Conservation (phyloP, 2,888 invertebrate genomes). For the Pyrrhosoma nymphula region DNA sequence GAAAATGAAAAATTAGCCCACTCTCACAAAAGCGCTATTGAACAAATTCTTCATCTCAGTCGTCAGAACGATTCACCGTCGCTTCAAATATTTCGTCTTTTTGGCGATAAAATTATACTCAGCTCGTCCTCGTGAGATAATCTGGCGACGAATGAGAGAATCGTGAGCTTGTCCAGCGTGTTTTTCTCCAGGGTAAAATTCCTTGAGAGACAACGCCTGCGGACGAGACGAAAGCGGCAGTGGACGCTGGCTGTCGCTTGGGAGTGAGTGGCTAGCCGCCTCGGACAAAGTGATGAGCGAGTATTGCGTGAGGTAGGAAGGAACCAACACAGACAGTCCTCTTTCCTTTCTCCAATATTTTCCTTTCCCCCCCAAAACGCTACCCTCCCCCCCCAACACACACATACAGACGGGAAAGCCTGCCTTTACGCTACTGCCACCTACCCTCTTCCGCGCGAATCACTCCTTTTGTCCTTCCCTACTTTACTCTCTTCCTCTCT, state of each 20-base stretch:
- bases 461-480: slow-evolving; percentile 37
- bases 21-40: no score
- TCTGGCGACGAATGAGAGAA: no score
- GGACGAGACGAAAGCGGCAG: not conserved
- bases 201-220: not conserved
- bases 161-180: not conserved
- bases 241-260: not conserved
- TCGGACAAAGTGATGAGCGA: not conserved
- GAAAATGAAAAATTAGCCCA: no score
- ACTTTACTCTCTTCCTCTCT: not conserved
- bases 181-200: not conserved
- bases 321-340: not conserved
- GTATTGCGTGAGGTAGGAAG: slow-evolving; percentile 22
- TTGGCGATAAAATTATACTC: no score
- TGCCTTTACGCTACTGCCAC: slow-evolving; percentile 42
- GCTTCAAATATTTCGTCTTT: no score
- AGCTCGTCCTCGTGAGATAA: no score
- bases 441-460: slow-evolving; percentile 49
- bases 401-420: not conserved
- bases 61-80: no score
- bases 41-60: no score
- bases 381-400: not conserved
- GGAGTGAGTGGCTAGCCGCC: not conserved
- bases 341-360: slow-evolving; percentile 41
- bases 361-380: not conserved